Base-by-base conservation (phyloP, 1,140 invertebrate genomes). In the Lethrus apterus region DNA sequence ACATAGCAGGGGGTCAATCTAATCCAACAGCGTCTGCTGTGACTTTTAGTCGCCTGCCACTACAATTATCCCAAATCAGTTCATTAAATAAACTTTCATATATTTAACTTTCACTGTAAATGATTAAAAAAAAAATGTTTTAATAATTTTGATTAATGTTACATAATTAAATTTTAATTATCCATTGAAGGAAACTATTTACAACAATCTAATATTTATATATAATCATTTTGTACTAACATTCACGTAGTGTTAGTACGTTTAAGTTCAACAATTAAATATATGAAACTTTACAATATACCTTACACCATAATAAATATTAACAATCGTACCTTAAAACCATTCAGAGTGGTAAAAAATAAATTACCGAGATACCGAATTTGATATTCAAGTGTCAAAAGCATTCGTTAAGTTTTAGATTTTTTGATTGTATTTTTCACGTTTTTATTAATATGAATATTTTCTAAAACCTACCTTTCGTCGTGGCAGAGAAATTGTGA, bases 21-120 rank as follows among this genome's bases (percentile, higher is more conserved):
- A 61, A 57, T 61, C 59, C 59, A 61, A 61, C 59, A 61, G 59
- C 59, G 32, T 18, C 29, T 46, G 59, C 59, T 61, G 59, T 59
- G 59, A 61, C 59, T 19, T 50, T 23, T 35, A 32, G 58, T 61
- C 59, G 57, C 59, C 59, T 61, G 59, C 57, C 57, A 41, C 50
- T 52, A 50, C 55, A 57, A 50, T 41, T 54, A 44, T 48, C 46
- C 53, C 56, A 35, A 49, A 48, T 44, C 47, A 11, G 32, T 21
- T 32, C 30, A 17, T 43, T 49, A 15, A 42, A 21, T 36, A 46
- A 47, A 42, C 29, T 49, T 46, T 0, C 46, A 38, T 46, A 44
- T 34, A 53, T 44, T 35, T 52, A 38, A 38, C 35, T 47, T 46
- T 46, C 30, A 36, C 15, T 29, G n/a, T 20, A 19, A 4, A 9